Evolutionary conservation across 2,797 vertebrate genomes (phyloP), one percentile per base, ranked within the genome.

Genomic region (Poliocrania exsul): DNA sequence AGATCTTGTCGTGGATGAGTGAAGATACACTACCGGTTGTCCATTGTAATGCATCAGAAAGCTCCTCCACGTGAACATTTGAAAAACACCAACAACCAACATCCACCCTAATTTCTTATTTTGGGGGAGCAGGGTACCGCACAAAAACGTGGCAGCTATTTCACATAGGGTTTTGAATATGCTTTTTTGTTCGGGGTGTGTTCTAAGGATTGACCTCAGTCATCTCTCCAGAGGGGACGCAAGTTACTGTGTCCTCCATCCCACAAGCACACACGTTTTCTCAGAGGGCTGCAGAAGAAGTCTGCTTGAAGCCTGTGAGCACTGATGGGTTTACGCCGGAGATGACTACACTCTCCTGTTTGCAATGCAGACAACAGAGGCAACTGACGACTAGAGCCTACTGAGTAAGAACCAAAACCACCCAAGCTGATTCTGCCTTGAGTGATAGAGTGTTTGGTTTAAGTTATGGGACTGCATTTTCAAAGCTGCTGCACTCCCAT

Each of bases 111-210:
- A 83, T 61, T 92, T 88, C 15, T n/a, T 95, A 33, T 51, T 93
- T 62, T 57, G 58, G 26, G 49, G 81, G 87, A 93, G 91, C 79
- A 94, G 85, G 81, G 87, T 94, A 93, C 84, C 65, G 93, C 94
- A 96, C 96, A 97, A 87, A 92, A 94, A 84, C 0, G 6, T 95
- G 94, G 96, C 96, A 97, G 95, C 95, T 97, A 96, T 91, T 96
- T 95, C 89, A 80, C 65, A 33, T 86, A 94, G 66, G 38, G 50
- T 81, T 84, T 75, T n/a, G 83, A 83, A 86, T 40, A 75, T 1
- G 3, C 40, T 60, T 65, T 90, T 85, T 85, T 9, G 1, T 88
- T 88, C 64, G 79, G 44, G 44, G 31, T 11, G 5, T 83, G 38
- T 90, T 96, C 74, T 71, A 87, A 65, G 73, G 71, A 85, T 60